A percentile compares a stretch with the other conserved stretches of the same genome.
Evolutionary conservation across 2,888 invertebrate species (phyloP).

Genomic region (Anarsia innoxiella): DNA sequence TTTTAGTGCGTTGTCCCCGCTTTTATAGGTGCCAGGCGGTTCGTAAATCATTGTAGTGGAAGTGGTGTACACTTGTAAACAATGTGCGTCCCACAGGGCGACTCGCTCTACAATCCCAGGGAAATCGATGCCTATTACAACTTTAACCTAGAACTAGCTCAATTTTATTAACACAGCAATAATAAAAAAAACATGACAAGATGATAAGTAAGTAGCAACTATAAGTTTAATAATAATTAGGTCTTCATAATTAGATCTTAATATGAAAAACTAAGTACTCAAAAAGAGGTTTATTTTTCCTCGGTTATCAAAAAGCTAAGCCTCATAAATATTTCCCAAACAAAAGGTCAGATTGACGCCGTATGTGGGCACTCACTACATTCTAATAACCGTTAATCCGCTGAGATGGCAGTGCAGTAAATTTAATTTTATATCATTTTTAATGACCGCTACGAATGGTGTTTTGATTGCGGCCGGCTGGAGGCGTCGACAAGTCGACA

Average conservation of each 20-base stretch:
- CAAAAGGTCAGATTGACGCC: slow-evolving; percentile 41
- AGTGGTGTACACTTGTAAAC: slow-evolving; percentile 66
- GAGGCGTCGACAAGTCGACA: slow-evolving; percentile 75
- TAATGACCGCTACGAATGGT: slow-evolving; percentile 69
- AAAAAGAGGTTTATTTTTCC: no score
- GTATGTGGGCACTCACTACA: slow-evolving; percentile 59
- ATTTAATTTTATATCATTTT: slow-evolving; percentile 74
- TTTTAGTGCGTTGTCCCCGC: slow-evolving; percentile 71
- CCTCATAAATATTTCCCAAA: no score
- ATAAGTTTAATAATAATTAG: no score
- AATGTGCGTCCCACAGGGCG: slow-evolving; percentile 54
- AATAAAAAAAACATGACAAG: no score
- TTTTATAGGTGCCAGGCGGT: slow-evolving; percentile 66
- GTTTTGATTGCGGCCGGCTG: slow-evolving; percentile 72
- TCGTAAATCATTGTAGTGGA: slow-evolving; percentile 74
- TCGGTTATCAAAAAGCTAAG: slow-evolving; percentile 59
- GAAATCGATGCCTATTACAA: no score
- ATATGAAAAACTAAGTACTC: no score
- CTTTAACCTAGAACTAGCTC: no score
- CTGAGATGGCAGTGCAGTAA: slow-evolving; percentile 58
- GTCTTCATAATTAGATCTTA: no score
- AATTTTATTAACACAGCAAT: no score
- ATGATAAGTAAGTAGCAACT: no score
- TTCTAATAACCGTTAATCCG: slow-evolving; percentile 66
- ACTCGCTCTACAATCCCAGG: slow-evolving; percentile 20